Percentiles rank a stretch among this genome's conserved stretches.
Evolutionary conservation across 2,888 invertebrate species (phyloP).

Genomic region (Cybosia mesomella): DNA sequence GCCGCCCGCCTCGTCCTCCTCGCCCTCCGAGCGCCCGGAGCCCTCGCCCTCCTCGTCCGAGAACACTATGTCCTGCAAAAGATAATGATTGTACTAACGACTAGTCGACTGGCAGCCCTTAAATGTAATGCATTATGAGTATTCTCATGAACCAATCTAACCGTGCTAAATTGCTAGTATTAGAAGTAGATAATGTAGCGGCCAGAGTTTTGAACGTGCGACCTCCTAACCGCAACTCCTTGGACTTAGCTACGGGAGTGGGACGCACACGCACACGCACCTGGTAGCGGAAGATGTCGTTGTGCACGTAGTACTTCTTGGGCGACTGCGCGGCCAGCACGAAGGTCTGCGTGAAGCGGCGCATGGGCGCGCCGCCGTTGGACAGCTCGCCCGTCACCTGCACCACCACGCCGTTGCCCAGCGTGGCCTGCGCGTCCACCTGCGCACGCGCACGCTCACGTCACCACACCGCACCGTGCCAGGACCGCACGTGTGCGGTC

Average conservation of each 20-base stretch:
- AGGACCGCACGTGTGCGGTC: background rate
- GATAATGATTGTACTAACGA: background rate
- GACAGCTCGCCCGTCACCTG: slow-evolving; percentile 99
- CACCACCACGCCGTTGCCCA: slow-evolving; percentile 97
- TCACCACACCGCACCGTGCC: background rate
- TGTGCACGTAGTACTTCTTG: slow-evolving; percentile 99
- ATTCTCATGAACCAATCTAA: too few species aligned
- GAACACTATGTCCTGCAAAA: slow-evolving; percentile 85
- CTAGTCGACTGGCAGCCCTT: too few species aligned
- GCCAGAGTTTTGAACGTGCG: too few species aligned
- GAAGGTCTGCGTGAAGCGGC: slow-evolving; percentile 98
- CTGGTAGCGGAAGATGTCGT: slow-evolving; percentile 99
- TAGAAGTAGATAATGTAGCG: too few species aligned
- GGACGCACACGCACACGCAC: slow-evolving; percentile 58
- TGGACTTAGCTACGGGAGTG: background rate
- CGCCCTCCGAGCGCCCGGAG: slow-evolving; percentile 88
- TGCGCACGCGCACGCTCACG: slow-evolving; percentile 40
- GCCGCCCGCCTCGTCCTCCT: slow-evolving; percentile 86
- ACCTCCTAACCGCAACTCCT: too few species aligned
- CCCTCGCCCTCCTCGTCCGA: slow-evolving; percentile 86
- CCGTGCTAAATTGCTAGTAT: too few species aligned
- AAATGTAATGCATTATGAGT: too few species aligned
- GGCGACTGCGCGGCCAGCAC: slow-evolving; percentile 98
- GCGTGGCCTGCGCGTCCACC: slow-evolving; percentile 97
- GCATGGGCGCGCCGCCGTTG: slow-evolving; percentile 98